These are phyloP conservation scores for Sebastes variabilis DNA, from an alignment of 2,797 vertebrate genomes.

Conservation along the genomic window DNA sequence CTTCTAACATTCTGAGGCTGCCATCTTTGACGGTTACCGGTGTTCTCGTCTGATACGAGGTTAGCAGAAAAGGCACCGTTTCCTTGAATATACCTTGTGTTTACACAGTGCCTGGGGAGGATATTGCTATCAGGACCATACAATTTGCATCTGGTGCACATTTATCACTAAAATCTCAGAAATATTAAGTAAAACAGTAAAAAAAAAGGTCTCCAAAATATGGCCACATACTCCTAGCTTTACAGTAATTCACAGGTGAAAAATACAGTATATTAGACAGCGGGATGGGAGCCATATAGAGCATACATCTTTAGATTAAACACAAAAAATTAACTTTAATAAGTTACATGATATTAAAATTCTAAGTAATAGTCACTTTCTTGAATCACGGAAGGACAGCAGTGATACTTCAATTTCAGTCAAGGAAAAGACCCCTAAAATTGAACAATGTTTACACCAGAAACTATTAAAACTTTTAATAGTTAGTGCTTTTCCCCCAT, in stretches of 20 bases:
- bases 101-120: background rate
- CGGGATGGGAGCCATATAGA: background rate
- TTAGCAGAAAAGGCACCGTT: background rate
- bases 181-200: background rate
- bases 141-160: background rate
- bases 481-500: accelerated
- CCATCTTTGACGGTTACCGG: background rate
- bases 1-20: no score
- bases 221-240: background rate
- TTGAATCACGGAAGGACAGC: background rate
- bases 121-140: accelerated
- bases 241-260: no score
- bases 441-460: background rate
- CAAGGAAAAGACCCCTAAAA: background rate
- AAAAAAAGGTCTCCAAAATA: background rate
- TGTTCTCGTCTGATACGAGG: background rate
- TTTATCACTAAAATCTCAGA: background rate
- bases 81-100: background rate
- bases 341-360: background rate
- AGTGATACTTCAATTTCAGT: background rate
- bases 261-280: background rate
- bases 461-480: background rate
- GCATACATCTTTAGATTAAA: background rate
- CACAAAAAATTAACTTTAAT: background rate
- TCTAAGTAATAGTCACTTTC: background rate